Base-by-base conservation (phyloP, 2,797 vertebrate genomes). In the Melanotaenia maccullochi region DNA sequence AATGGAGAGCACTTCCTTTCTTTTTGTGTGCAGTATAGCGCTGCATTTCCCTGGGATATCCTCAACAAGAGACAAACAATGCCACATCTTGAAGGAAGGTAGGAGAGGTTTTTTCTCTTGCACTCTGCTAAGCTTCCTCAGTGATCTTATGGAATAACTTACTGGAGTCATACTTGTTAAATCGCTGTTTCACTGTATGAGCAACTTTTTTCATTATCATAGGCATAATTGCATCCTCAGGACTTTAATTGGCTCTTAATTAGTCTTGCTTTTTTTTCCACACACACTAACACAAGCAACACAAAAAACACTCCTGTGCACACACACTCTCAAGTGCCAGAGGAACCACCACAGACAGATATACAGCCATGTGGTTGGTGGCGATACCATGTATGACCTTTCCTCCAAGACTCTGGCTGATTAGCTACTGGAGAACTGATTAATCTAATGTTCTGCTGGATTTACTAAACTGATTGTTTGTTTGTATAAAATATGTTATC, bases 31-130 rank as follows among this genome's bases (percentile, higher is more conserved):
- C 71, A 65, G 78, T 74, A 88, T 63, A 82, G 69, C 78, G 8
- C 75, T 75, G 78, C 73, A 64, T 90, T 92, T 93, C 90, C 91
- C 71, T 74, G 85, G 89, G 90, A 93, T 88, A 87, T 93, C 91
- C 91, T 90, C 81, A 68, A 52, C 36, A 49, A 60, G 60, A 35
- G 72, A 72, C 55, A 86, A 85, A 92, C 89, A 89, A 92, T 86
- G 70, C 65, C 57, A 81, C 82, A 75, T 84, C 78, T 87, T 72
- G 68, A 36, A 81, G 73, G 68, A 76, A 74, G 68, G 62, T 78
- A 76, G 66, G 64, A 28, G 60, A 54, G 18, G 51, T 68, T 74
- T 64, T 63, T 38, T 69, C 30, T 73, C 7, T 68, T 30, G 28
- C 68, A 74, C 54, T 67, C 18, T 32, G 36, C 38, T 28, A 16